These are phyloP conservation scores for Pantherophis vulpinus DNA, from an alignment of 2,797 vertebrate species.

Conservation along the genomic window DNA sequence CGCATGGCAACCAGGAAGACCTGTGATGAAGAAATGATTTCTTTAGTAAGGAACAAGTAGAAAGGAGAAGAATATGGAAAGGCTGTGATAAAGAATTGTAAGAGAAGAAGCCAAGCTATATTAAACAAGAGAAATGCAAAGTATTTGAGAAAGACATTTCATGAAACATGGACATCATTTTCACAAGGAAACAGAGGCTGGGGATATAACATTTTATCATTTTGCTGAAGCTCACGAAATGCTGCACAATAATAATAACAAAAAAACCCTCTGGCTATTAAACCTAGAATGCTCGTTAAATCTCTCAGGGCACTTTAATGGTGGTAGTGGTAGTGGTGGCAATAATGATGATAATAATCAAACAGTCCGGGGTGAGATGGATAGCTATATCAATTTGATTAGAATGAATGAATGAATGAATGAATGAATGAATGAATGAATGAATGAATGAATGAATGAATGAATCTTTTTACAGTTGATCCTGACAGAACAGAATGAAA, in stretches of 20 bases:
- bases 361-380: background rate
- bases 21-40: conserved; percentile 53
- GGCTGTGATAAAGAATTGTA: conserved; percentile 47
- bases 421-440: background rate
- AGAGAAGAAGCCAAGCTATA: conserved; percentile 41
- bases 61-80: conserved; percentile 53
- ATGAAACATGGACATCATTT: conserved; percentile 15
- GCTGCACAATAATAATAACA: conserved; percentile 11
- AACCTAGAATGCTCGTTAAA: background rate
- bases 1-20: conserved; percentile 44
- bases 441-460: background rate
- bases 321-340: background rate
- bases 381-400: background rate
- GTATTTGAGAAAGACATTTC: conserved; percentile 45
- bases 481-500: background rate
- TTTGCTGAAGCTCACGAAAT: conserved; percentile 26
- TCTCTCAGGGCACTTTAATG: background rate
- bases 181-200: conserved; percentile 4
- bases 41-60: conserved; percentile 45
- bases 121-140: conserved; percentile 47
- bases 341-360: background rate
- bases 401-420: background rate
- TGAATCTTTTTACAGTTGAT: background rate
- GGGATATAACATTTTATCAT: background rate
- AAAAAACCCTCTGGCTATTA: background rate